Conservation (phyloP, 1,140 invertebrate species). For the Dolichoris vasculosae region DNA sequence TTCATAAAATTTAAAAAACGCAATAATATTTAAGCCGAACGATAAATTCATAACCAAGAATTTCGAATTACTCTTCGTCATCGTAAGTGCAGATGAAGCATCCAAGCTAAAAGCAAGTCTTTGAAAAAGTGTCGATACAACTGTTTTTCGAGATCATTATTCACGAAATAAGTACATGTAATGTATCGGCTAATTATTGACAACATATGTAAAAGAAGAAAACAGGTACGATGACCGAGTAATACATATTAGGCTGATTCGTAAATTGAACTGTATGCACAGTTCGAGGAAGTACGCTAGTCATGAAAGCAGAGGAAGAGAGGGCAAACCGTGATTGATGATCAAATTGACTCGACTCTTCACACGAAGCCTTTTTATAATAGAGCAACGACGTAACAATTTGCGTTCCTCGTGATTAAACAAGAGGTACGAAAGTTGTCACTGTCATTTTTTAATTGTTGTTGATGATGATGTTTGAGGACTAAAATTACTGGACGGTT, state of each 20-base stretch:
- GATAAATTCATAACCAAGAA: no score
- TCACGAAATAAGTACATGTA: background rate
- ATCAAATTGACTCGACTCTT: background rate
- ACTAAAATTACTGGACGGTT: background rate
- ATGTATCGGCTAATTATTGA: background rate
- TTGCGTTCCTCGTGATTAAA: no score
- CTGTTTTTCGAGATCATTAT: no score
- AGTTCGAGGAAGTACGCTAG: background rate
- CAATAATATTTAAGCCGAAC: no score
- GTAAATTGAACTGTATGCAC: background rate
- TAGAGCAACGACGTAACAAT: no score
- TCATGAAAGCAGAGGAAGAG: background rate
- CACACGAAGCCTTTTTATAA: background rate
- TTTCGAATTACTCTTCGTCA: no score
- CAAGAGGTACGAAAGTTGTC: no score
- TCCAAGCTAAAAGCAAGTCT: no score
- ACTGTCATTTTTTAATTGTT: background rate
- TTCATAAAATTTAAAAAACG: no score
- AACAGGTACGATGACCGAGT: background rate
- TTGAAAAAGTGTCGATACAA: no score
- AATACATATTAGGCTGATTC: background rate
- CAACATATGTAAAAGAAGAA: background rate
- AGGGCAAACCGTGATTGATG: background rate
- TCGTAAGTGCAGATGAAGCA: no score
- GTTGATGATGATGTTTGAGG: conserved; percentile 2